Evolutionary conservation across 1,140 invertebrate species (phyloP).

Genomic region (Drosophila tani): DNA sequence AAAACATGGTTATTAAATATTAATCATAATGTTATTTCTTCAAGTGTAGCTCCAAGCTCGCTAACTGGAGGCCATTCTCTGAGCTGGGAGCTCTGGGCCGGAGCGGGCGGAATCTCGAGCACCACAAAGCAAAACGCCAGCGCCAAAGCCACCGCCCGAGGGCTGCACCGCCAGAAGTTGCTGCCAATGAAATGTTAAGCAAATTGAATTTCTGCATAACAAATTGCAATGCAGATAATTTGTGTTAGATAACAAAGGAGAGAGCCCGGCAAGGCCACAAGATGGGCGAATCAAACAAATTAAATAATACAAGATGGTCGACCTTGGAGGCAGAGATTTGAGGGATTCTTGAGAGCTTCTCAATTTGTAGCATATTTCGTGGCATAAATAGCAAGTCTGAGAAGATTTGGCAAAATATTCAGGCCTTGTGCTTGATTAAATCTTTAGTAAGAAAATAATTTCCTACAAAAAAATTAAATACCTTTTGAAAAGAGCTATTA

Average conservation of each 20-base stretch:
- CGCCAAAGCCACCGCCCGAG: conserved; percentile 36
- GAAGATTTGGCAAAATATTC: not conserved
- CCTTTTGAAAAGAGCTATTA: too few relatives aligned
- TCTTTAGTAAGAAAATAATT: not conserved
- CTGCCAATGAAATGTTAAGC: conserved; percentile 77
- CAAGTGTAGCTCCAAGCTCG: conserved; percentile 20
- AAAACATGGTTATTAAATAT: not conserved
- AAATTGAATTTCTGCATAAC: conserved; percentile 81
- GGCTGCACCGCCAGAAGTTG: conserved; percentile 67
- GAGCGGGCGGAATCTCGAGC: conserved; percentile 52
- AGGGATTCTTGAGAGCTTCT: not conserved
- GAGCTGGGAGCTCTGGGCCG: conserved; percentile 19
- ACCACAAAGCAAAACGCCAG: conserved; percentile 67
- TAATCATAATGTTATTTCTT: not conserved
- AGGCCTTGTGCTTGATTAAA: not conserved
- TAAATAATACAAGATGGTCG: conserved; percentile 30
- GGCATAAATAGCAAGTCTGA: not conserved
- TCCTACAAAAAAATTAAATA: too few relatives aligned
- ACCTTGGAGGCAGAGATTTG: conserved; percentile 23
- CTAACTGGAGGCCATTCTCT: conserved; percentile 53
- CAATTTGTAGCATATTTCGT: not conserved
- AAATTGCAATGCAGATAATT: conserved; percentile 74
- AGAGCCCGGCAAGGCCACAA: conserved; percentile 28
- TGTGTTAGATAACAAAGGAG: conserved; percentile 56
- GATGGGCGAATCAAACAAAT: conserved; percentile 39